These are phyloP conservation scores for Pseudorhiza aurosa DNA, from an alignment of 30 jellyfish, hydroid and myxozoan species.

Conservation along the genomic window DNA sequence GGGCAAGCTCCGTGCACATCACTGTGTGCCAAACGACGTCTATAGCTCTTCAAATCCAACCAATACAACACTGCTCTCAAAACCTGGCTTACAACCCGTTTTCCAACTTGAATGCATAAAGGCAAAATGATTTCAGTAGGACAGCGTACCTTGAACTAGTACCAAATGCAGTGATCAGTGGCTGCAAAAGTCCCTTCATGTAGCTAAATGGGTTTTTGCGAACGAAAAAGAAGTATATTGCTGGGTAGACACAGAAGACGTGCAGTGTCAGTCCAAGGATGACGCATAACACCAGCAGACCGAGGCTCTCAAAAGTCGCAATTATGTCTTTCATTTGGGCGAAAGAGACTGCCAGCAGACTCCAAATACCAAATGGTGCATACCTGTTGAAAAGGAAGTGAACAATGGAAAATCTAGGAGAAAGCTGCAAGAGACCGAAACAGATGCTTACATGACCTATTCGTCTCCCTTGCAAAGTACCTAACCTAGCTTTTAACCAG, in stretches of 20 bases:
- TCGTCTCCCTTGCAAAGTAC: too few relatives aligned
- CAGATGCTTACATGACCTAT: too few relatives aligned
- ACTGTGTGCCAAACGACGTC: too few relatives aligned
- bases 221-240: slow-evolving; percentile 50
- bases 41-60: too few relatives aligned
- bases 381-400: slow-evolving; percentile 48
- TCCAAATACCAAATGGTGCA: slow-evolving; percentile 89
- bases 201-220: slow-evolving; percentile 70
- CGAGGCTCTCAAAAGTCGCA: slow-evolving; percentile 83
- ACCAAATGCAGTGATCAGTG: slow-evolving; percentile 92
- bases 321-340: slow-evolving; percentile 78
- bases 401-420: neutral
- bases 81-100: too few relatives aligned
- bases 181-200: slow-evolving; percentile 79
- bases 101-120: too few relatives aligned
- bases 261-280: slow-evolving; percentile 73
- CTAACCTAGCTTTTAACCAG: too few relatives aligned
- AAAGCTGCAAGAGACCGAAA: too few relatives aligned
- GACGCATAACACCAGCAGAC: slow-evolving; percentile 82
- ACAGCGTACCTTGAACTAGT: slow-evolving; percentile 85
- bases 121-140: neutral
- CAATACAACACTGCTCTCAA: too few relatives aligned
- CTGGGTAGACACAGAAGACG: slow-evolving; percentile 68
- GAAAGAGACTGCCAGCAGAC: slow-evolving; percentile 80
- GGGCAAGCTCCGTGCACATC: too few relatives aligned